Evolutionary conservation across 2,888 invertebrate species (phyloP).

Genomic region (Coenonympha glycerion): DNA sequence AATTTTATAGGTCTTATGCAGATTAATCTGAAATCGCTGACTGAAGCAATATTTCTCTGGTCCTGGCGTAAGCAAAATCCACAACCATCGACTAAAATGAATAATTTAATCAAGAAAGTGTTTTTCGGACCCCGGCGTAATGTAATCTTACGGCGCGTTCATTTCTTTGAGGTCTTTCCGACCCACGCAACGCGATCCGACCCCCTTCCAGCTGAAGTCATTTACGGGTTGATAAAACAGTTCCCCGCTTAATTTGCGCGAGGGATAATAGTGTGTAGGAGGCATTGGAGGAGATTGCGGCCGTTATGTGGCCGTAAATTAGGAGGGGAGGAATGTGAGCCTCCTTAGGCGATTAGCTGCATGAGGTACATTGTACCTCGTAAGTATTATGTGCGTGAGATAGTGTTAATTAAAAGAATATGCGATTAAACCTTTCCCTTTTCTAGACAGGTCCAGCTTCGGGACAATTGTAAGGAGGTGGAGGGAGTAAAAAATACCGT

Average conservation of each 20-base stretch:
- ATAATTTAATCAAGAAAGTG: background rate
- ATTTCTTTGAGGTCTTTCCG: conserved; percentile 17
- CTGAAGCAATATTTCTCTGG: no score
- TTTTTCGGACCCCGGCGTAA: background rate
- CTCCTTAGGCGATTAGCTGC: conserved; percentile 6
- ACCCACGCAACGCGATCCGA: conserved; percentile 22
- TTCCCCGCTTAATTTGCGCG: conserved; percentile 48
- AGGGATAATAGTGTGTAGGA: conserved; percentile 46
- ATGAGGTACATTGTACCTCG: conserved; percentile 1
- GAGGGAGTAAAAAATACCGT: no score
- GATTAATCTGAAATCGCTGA: no score
- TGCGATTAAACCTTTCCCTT: no score
- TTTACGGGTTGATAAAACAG: conserved; percentile 45
- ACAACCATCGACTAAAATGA: background rate
- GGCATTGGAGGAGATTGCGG: conserved; percentile 52
- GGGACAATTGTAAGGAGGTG: no score
- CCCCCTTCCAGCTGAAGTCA: conserved; percentile 27
- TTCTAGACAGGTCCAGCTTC: no score
- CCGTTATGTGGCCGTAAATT: conserved; percentile 51
- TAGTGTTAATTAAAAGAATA: no score
- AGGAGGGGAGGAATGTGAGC: conserved; percentile 24
- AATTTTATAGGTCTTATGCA: no score
- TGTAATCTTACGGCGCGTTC: conserved; percentile 13
- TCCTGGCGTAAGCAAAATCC: no score
- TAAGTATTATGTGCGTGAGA: no score